Evolutionary conservation across 2,797 vertebrate genomes (phyloP), one percentile per base, ranked within the genome.

Genomic region (Centroberyx gerrardi): DNA sequence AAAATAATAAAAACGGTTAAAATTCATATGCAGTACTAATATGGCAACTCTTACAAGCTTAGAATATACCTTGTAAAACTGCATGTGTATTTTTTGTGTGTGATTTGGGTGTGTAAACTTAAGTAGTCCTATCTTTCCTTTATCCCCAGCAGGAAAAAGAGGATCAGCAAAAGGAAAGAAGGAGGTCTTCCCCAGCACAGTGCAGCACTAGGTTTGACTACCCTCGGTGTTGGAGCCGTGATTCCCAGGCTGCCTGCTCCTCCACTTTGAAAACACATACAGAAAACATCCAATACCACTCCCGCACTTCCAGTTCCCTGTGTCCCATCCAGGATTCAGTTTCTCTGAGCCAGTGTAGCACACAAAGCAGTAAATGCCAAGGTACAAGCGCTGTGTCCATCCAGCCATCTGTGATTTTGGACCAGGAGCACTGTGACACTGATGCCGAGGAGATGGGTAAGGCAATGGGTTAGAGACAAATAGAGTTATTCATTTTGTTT

Each of bases 261-360:
- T 97, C 97, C 51, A 91, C 95, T 40, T 95, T 96, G 62, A 93
- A 96, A 52, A 90, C 88, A 88, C 92, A 0, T 5, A n/a, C 79
- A 60, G 80, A 84, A 42, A 18, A 60, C 78, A 46, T 78, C 78
- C 91, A 83, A 60, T 73, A 86, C 54, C 75, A 87, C 64, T 93
- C 93, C 2, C 93, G 78, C 74, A 33, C 92, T 3, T 94, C 95
- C 28, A 88, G 93, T 86, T 95, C 95, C 53, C 94, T 94, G 90
- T 94, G 94, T 17, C 93, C 95, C 29, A 93, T 95, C 68, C 94
- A 92, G 5, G 94, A 95, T 81, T 73, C 87, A 88, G 90, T n/a
- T 86, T 72, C 22, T 86, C 93, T 28, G 86, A 92, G 66, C 79
- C 81, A 77, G 75, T 90, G 93, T 90, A 94, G 95, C 84, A 96